These are phyloP conservation scores for Rhea pennata DNA, from an alignment of 2,113 vertebrate genomes.

Conservation along the genomic window DNA sequence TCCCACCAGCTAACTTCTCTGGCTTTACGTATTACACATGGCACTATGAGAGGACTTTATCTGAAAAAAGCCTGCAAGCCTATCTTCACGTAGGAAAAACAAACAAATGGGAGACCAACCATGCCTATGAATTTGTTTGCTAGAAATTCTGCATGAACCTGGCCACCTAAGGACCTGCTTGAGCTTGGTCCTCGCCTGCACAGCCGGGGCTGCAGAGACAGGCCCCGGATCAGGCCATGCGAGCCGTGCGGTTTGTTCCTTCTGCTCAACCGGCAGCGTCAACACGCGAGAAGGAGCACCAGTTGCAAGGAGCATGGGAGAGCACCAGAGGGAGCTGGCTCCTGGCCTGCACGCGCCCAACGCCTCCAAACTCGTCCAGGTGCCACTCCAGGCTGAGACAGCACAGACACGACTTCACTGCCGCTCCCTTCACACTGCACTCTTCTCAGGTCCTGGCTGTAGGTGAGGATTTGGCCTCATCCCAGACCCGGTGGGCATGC, in stretches of 20 bases:
- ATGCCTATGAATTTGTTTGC: too few species aligned
- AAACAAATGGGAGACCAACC: neutral
- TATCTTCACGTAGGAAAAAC: neutral
- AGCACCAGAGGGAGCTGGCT: neutral
- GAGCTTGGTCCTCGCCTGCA: too few species aligned
- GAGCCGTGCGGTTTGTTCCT: too few species aligned
- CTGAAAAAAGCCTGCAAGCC: neutral
- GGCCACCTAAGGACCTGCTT: too few species aligned
- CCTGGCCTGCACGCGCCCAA: accelerated
- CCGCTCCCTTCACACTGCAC: too few species aligned
- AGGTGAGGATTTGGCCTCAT: neutral
- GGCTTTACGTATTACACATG: neutral
- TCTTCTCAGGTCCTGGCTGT: neutral
- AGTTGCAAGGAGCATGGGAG: accelerated
- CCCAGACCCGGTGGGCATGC: neutral
- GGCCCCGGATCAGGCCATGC: too few species aligned
- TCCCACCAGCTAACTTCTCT: accelerated
- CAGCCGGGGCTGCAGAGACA: too few species aligned
- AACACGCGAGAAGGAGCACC: neutral
- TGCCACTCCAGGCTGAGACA: neutral
- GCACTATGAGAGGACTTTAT: neutral
- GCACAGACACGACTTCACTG: too few species aligned
- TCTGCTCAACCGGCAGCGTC: too few species aligned
- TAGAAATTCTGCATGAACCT: too few species aligned
- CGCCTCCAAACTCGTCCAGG: neutral